Conservation (phyloP, 1,140 invertebrate species). For the Camponotus pennsylvanicus region DNA sequence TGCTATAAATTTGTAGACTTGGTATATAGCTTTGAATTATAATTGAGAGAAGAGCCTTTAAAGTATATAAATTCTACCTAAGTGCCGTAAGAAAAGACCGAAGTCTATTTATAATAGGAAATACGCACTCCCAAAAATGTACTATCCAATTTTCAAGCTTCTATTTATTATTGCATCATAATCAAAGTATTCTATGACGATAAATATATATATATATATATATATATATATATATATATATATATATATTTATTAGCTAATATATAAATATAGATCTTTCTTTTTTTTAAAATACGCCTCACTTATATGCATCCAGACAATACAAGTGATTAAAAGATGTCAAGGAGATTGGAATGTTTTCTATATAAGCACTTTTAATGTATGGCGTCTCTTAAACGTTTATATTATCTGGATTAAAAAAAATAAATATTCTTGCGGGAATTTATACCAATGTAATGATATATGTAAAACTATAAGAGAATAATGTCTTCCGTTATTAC, state of each 20-base stretch:
- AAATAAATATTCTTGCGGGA: conserved; percentile 54
- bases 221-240: neutral
- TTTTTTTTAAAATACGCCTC: neutral
- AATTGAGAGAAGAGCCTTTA: conserved; percentile 47
- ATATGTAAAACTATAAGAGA: conserved; percentile 46
- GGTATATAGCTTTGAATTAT: conserved; percentile 52
- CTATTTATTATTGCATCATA: conserved; percentile 43
- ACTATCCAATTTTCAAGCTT: conserved; percentile 58
- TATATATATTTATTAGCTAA: neutral
- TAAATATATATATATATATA: conserved; percentile 26
- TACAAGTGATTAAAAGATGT: conserved; percentile 26
- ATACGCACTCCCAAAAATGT: conserved; percentile 44
- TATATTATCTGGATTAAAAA: conserved; percentile 55
- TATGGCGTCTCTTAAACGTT: conserved; percentile 16
- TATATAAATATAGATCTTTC: neutral
- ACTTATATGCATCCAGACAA: conserved; percentile 7
- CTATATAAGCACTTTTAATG: neutral
- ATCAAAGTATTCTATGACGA: conserved; percentile 63
- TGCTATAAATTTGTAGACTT: conserved; percentile 72
- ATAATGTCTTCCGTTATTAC: conserved; percentile 69
- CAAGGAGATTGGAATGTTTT: neutral
- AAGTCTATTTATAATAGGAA: conserved; percentile 66
- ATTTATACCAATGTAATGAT: conserved; percentile 29
- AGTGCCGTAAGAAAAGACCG: conserved; percentile 72
- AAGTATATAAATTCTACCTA: conserved; percentile 73